Conservation (phyloP, 2,113 vertebrate genomes). For the Euleptes europaea region DNA sequence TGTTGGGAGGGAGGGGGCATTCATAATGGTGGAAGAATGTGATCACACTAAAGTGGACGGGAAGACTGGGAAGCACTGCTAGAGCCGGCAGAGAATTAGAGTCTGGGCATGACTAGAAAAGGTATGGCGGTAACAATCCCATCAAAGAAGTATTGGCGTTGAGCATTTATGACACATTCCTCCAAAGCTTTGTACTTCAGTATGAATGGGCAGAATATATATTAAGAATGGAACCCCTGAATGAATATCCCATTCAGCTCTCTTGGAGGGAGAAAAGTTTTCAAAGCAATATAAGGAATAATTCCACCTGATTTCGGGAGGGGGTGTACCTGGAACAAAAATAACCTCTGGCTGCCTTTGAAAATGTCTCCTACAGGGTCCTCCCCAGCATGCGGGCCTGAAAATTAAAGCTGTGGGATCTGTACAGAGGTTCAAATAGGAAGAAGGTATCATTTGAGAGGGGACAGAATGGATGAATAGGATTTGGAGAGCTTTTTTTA, state of each 20-base stretch:
- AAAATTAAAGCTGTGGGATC: not conserved
- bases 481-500: not conserved
- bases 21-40: slow-evolving; percentile 50
- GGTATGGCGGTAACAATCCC: not conserved
- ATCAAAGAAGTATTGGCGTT: not conserved
- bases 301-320: not conserved
- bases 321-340: not conserved
- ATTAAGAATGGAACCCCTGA: not conserved
- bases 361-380: not conserved
- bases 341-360: fast-evolving
- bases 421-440: not conserved
- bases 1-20: slow-evolving; percentile 30
- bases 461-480: not conserved
- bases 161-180: not conserved
- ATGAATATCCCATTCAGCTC: not conserved
- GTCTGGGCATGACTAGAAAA: slow-evolving; percentile 16
- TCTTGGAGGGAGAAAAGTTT: not conserved
- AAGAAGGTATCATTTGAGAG: not conserved
- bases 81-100: not conserved
- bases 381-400: not conserved
- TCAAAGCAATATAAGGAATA: not conserved
- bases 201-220: not conserved
- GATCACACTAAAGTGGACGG: slow-evolving; percentile 15
- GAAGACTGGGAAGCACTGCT: not conserved
- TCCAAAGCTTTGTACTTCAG: not conserved